phyloP scores from a whole-genome alignment of 2,113 vertebrate genomes.

The Stigmatopora argus region DNA sequence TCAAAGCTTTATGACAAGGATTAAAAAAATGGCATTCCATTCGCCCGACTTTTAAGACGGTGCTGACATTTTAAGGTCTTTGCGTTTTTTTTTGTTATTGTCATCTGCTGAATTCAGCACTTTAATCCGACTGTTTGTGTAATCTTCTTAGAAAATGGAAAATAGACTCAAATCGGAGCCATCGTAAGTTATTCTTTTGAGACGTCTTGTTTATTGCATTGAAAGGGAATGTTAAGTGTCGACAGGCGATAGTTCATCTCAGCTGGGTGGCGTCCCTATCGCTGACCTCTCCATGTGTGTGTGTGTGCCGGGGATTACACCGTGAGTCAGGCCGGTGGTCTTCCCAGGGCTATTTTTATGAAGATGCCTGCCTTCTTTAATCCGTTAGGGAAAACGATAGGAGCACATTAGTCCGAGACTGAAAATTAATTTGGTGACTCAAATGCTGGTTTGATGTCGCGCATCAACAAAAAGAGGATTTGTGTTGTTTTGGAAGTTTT shows the following conservation, averaged over 20 bases:
- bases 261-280: slow-evolving; percentile 36
- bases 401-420: slow-evolving; percentile 46
- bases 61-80: slow-evolving; percentile 38
- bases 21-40: background rate
- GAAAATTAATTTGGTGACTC: slow-evolving; percentile 45
- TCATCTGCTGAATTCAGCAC: slow-evolving; percentile 22
- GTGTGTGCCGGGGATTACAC: slow-evolving; percentile 53
- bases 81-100: slow-evolving; percentile 30
- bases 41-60: slow-evolving; percentile 17
- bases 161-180: slow-evolving; percentile 17
- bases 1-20: background rate
- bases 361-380: slow-evolving; percentile 46
- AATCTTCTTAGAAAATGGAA: slow-evolving; percentile 39
- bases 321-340: slow-evolving; percentile 46
- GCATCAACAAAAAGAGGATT: background rate
- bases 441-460: slow-evolving; percentile 14
- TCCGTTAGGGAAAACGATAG: slow-evolving; percentile 61
- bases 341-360: slow-evolving; percentile 68
- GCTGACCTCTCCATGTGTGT: slow-evolving; percentile 47
- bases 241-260: slow-evolving; percentile 18
- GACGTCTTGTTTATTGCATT: slow-evolving; percentile 15
- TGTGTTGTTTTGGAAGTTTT: background rate
- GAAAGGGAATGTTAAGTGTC: slow-evolving; percentile 1
- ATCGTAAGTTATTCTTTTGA: slow-evolving; percentile 4
- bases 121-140: slow-evolving; percentile 40